Evolutionary conservation across 2,113 vertebrate species (phyloP), one percentile per base, ranked within the genome.

Genomic region (Pholis gunnellus): DNA sequence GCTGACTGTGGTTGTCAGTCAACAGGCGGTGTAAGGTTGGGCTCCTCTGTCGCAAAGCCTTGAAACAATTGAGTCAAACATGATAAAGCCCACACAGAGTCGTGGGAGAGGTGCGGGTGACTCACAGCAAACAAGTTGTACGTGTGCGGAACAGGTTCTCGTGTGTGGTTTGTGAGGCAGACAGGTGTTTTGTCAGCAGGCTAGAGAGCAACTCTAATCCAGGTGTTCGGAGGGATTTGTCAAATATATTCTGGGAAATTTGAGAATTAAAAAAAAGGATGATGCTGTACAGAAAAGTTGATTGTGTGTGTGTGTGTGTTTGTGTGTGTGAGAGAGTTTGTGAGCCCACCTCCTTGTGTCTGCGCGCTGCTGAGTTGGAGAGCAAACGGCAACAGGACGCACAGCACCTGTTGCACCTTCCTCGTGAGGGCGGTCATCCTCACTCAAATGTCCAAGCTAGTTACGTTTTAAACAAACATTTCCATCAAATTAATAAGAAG

Each of bases 71-170:
- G 68, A 86, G 72, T 75, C 83, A 92, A 84, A 77, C 84, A 83
- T 8, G 79, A 57, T 72, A 42, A 84, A 71, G 79, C 74, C 56
- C 70, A 71, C 46, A 83, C 52, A 71, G 64, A 84, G 59, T 81
- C 78, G 68, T 88, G 91, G 90, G 92, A 90, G 88, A 90, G 85
- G 79, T 82, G 75, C 78, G 71, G 77, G 73, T 94, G 92, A 92
- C 64, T 91, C 89, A 92, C 59, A 52, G 91, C 88, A 92, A 94
- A 93, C 90, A 81, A 75, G 91, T 88, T 90, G 56, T 44, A 67
- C 74, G 60, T 88, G 76, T 82, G 75, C 29, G 18, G 89, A 94
- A 93, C 93, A 89, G 93, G 92, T 94, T 94, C 73, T 87, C 48
- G 46, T 72, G 67, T 59, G 63, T 18, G 65, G 75, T 77, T 66